Conservation (phyloP, 2,797 vertebrate species). For the Anguilla anguilla region DNA sequence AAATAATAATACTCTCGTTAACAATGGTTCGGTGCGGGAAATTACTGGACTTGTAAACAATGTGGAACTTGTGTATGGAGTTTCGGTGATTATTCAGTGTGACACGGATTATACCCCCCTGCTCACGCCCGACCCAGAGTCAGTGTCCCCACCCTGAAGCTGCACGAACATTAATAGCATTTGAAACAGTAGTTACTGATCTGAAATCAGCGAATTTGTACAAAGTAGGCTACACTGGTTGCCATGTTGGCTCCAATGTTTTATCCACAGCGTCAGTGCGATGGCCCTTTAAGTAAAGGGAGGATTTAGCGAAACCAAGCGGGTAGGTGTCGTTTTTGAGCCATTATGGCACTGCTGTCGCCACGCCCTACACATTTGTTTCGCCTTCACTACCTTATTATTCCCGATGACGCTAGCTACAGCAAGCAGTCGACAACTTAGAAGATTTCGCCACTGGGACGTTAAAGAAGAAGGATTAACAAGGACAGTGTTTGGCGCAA, state of each 20-base stretch:
- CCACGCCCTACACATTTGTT: conserved; percentile 20
- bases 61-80: background rate
- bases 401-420: conserved; percentile 5
- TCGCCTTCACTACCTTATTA: conserved; percentile 3
- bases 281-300: background rate
- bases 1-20: background rate
- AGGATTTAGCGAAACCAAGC: background rate
- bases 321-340: background rate
- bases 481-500: background rate
- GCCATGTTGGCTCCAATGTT: background rate
- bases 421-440: background rate
- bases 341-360: conserved; percentile 3
- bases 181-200: background rate
- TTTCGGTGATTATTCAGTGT: background rate
- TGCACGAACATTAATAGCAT: background rate
- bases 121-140: background rate
- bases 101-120: background rate
- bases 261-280: background rate
- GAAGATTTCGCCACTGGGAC: background rate
- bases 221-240: background rate
- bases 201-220: background rate
- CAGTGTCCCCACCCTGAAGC: background rate
- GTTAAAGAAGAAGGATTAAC: conserved; percentile 3
- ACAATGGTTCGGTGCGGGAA: background rate
- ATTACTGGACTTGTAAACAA: background rate